Evolutionary conservation across 1,140 invertebrate species (phyloP), one percentile per base, ranked within the genome.

Genomic region (Drosophila santomea): DNA sequence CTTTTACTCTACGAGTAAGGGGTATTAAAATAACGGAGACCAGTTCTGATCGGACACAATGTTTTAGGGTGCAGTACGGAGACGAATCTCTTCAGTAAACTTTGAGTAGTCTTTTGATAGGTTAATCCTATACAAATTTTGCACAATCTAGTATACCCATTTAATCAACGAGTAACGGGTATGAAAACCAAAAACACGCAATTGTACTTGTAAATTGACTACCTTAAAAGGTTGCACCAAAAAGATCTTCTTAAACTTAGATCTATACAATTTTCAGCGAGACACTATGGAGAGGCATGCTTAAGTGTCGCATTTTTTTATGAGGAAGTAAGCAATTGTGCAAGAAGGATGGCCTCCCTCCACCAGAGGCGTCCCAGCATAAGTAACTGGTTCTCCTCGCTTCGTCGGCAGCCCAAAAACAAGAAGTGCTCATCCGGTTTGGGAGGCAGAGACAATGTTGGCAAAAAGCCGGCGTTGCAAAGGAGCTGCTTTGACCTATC

Each of bases 321-420:
- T 20, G 60, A 67, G 78, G 68, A 89, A 84, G 76, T 74, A 51
- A 74, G 54, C 67, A 78, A 72, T 78, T 58, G 66, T 25, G 35
- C 41, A 68, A 90, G 41, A 74, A 89, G 51, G 38, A 86, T 83
- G 72, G 71, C 81, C n/a, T 62, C 83, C 28, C 56, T 85, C 35
- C 91, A 92, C 3, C 89, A 94, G 93, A 94, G 92, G 83, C 94
- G 93, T 80, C 94, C 91, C 90, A 95, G 94, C 78, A 95, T 95
- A 43, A 94, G 94, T 60, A 95, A 95, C 82, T 97, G 96, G 96
- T 96, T 96, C 91, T 95, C 95, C 56, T 96, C 96, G 56, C 86
- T 97, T 78, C 94, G 95, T 51, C 94, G 95, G 36, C 93, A 94
- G 69, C 94, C 93, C 50, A 95, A 94, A 77, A 93, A 89, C 59